A percentile compares a stretch with the other conserved stretches of the same genome.
Conservation (phyloP, 2,888 invertebrate genomes). For the Sturmia bella region DNA sequence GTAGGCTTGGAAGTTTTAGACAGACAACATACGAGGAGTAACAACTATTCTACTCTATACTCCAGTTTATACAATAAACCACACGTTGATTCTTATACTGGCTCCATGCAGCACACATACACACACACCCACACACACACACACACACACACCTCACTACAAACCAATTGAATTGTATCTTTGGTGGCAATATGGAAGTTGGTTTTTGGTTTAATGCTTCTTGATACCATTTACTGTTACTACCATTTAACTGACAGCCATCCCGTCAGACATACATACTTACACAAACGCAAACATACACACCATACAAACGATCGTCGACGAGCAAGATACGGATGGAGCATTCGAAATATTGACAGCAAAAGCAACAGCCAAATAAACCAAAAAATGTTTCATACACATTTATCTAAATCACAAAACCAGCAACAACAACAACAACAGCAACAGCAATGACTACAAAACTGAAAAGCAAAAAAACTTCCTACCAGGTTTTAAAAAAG, state of each 20-base stretch:
- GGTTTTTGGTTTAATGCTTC: slow-evolving; percentile 61
- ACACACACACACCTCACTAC: slow-evolving; percentile 6
- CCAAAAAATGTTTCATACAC: slow-evolving; percentile 47
- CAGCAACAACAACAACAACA: slow-evolving; percentile 36
- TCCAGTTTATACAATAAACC: neutral
- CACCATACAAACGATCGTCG: neutral
- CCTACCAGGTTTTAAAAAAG: slow-evolving; percentile 18
- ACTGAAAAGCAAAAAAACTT: slow-evolving; percentile 12
- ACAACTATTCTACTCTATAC: neutral
- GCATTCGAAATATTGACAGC: slow-evolving; percentile 34
- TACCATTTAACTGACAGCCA: slow-evolving; percentile 59
- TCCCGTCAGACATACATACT: slow-evolving; percentile 43
- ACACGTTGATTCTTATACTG: slow-evolving; percentile 8
- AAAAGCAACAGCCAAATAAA: neutral
- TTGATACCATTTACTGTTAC: slow-evolving; percentile 69
- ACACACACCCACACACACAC: no score
- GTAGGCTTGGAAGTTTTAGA: slow-evolving; percentile 36
- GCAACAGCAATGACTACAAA: slow-evolving; percentile 12
- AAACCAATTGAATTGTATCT: slow-evolving; percentile 29
- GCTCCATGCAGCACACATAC: no score
- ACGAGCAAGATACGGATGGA: slow-evolving; percentile 3
- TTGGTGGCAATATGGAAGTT: slow-evolving; percentile 68
- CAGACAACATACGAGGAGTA: slow-evolving; percentile 35
- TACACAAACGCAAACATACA: neutral
- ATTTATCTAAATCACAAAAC: slow-evolving; percentile 64